A percentile compares a stretch with the other conserved stretches of the same genome.
These are phyloP conservation scores for Orthonyx spaldingii DNA, from an alignment of 2,113 vertebrate species.

Conservation along the genomic window DNA sequence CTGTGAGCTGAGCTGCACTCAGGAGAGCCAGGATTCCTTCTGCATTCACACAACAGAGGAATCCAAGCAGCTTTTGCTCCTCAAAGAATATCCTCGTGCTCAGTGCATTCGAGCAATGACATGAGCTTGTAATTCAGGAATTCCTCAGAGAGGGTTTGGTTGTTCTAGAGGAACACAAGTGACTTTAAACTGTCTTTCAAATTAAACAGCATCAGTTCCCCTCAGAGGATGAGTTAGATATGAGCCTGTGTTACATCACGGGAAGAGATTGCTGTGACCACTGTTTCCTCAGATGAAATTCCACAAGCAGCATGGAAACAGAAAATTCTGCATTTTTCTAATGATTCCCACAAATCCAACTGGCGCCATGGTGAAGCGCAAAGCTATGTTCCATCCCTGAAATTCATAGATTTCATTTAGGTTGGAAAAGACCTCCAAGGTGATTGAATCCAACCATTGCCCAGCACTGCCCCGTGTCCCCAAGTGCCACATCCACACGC, in stretches of 20 bases:
- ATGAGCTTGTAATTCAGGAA: neutral
- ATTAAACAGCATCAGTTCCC: neutral
- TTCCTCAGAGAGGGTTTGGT: neutral
- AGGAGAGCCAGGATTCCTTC: neutral
- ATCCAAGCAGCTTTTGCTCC: neutral
- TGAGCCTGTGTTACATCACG: neutral
- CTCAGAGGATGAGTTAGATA: neutral
- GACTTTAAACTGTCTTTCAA: neutral
- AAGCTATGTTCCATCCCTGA: neutral
- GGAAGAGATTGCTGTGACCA: neutral
- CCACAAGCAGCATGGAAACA: neutral
- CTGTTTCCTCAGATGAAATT: neutral
- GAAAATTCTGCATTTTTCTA: neutral
- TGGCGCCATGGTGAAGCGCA: accelerated
- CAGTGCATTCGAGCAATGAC: neutral
- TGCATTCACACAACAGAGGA: accelerated
- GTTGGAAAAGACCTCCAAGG: neutral
- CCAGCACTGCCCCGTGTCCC: neutral
- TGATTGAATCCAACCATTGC: accelerated
- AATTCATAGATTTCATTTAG: neutral
- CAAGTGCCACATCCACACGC: accelerated
- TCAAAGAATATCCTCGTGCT: neutral
- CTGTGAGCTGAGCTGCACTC: neutral
- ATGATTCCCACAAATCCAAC: neutral
- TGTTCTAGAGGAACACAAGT: neutral